Evolutionary conservation across 2,113 vertebrate species (phyloP), one percentile per base, ranked within the genome.

Genomic region (Phodopus roborovskii): DNA sequence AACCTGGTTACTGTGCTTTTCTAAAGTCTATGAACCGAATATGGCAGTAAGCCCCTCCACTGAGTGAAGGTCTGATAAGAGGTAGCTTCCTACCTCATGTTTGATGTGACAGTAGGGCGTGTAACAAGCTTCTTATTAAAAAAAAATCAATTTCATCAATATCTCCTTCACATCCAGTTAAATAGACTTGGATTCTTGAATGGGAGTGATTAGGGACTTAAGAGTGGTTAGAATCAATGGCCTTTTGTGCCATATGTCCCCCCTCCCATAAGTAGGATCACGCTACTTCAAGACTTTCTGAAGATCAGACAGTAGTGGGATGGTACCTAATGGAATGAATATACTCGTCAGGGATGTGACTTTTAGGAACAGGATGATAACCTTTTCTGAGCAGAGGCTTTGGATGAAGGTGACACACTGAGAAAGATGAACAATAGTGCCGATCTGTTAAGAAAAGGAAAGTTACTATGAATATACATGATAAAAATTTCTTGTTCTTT

Each of bases 401-500:
- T 92, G 91, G 42, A 84, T 94, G 28, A 77, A 33, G 13, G 26
- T 68, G 81, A 77, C 5, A 45, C 88, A 88, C 15, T 92, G 56
- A 86, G 48, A 19, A 96, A 96, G 68, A 79, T 16, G 92, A 94
- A 77, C 26, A 84, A 58, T 13, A 50, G 12, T 24, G 92, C 26
- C 56, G 39, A 90, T n/a, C 66, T 91, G 16, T 90, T 71, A 78
- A 96, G 66, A 77, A 42, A 91, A 92, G 28, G 22, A 84, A 89
- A 68, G 1, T 75, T 62, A 62, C 82, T 91, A 30, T 53, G 33
- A 66, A 73, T 78, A 91, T 33, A 96, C 42, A 70, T 19, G 42
- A 17, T 30, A 73, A 85, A 94, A 82, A 75, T 82, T 83, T 94
- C 48, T 91, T 93, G 19, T 92, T 96, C 45, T 94, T 96, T 95